Evolutionary conservation across 2,888 invertebrate species (phyloP), one percentile per base, ranked within the genome.

Genomic region (Drosophila infuscata): DNA sequence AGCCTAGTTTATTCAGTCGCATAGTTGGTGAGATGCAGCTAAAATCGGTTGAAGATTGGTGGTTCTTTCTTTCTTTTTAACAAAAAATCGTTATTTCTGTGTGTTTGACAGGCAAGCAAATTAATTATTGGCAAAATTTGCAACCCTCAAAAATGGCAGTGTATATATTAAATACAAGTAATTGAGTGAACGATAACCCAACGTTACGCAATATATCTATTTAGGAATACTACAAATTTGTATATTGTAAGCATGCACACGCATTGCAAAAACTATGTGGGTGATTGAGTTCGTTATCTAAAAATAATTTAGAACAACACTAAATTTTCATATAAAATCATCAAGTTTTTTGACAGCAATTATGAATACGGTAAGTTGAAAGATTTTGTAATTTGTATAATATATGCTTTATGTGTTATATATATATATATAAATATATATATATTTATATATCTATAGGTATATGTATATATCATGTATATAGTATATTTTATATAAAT

Each of bases 21-120:
- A 64, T 77, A 83, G 83, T 82, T 82, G 86, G 76, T 74, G 76
- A 75, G 79, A 70, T 75, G 83, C 84, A 74, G 82, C 80, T 76
- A 79, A 76, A 83, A 67, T 82, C 80, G 77, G 73, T 73, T 74
- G 71, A 74, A 59, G 62, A 71, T 72, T 66, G 66, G 65, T 59
- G 56, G 65, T 62, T 65, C 36, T 52, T 25, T 46, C 46, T 7
- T 15, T 15, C 2, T 15, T 15, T 43, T 43, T 69, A 54, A 35
- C 20, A 25, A 12, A 35, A 32, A 11, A 33, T 59, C 69, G 76
- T 73, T 76, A 64, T 15, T 54, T 53, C 33, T 54, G 69, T 32
- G 29, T 5, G 38, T n/a, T 29, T 12, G 38, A 35, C 46, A 36
- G 67, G 63, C 68, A 49, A 60, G 70, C 80, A 77, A 79, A 60